Base-by-base conservation (phyloP, 53 echinoderm and acorn worm genomes). In the Zoroaster sp. region DNA sequence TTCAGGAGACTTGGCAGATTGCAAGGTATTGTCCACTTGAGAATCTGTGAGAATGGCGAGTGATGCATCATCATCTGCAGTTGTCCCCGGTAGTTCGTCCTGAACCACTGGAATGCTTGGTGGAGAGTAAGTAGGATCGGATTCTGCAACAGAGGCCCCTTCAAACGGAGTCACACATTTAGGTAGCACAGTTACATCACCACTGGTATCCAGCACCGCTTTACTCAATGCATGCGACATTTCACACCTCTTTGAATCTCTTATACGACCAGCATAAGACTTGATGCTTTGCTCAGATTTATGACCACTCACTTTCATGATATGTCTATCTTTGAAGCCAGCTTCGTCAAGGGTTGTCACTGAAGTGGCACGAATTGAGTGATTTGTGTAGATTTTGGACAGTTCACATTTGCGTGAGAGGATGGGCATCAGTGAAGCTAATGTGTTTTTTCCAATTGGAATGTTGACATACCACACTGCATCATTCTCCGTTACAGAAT, bases 301-400 rank as follows among this genome's bases (percentile, higher is more conserved):
- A 40, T 73, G 73, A n/a, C 73, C 73, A 12, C 73, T 73, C 14
- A 73, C 74, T 11, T 74, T 74, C 74, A 74, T 74, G 30, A 74
- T 74, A 3, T 72, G 72, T 72, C 72, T 72, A 13, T 72, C 72
- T n/a, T 17, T 72, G 72, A 72, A 72, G 4, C 72, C 37, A 1
- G 37, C 72, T 72, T 72, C 72, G 18, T 49, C 32, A 3, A 66
- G 66, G 3, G 32, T 66, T 32, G 66, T 66, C 32, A 66, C 66
- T 66, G 32, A 66, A 1, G 66, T 66, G 31, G 66, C 32, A 31
- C 66, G 32, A 66, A 66, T 32, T 18, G 66, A 66, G 32, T 66
- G 66, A 69, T 69, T 69, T 69, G 70, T 69, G 38, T 69, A 33
- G 0, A 13, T 15, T 37, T 69, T 37, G 12, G 70, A 69, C 13